A percentile compares a stretch with the other conserved stretches of the same genome.
Evolutionary conservation across 2,797 vertebrate species (phyloP).

Genomic region (Sebastes kiyomatsui): DNA sequence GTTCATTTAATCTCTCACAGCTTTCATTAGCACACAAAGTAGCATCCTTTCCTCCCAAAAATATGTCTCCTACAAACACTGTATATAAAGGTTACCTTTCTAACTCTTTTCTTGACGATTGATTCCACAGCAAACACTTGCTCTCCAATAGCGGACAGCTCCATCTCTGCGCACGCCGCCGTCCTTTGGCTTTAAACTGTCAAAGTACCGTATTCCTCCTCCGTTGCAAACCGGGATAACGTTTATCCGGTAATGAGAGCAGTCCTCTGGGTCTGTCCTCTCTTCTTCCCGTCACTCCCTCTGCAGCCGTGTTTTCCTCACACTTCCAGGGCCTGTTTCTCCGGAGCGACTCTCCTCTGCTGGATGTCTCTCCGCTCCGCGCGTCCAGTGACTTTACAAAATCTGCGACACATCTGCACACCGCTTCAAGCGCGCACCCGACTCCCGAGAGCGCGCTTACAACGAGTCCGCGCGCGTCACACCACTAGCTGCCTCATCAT

Average conservation of each 20-base stretch:
- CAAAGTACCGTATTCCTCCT: slow-evolving; percentile 39
- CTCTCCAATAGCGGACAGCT: slow-evolving; percentile 97
- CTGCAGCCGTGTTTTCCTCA: slow-evolving; percentile 17
- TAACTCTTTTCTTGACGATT: slow-evolving; percentile 93
- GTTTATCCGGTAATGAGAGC: slow-evolving; percentile 12
- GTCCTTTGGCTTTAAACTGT: slow-evolving; percentile 30
- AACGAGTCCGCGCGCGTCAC: slow-evolving; percentile 56
- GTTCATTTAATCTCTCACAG: slow-evolving; percentile 32
- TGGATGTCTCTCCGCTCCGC: slow-evolving; percentile 30
- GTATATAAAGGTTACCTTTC: slow-evolving; percentile 84
- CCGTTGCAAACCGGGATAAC: slow-evolving; percentile 37
- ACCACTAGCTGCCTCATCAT: slow-evolving; percentile 42
- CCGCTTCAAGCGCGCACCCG: slow-evolving; percentile 72
- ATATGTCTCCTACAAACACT: neutral
- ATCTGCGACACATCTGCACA: slow-evolving; percentile 90
- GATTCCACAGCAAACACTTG: slow-evolving; percentile 98
- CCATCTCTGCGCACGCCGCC: slow-evolving; percentile 81
- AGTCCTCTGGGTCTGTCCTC: neutral
- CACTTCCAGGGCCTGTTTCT: slow-evolving; percentile 43
- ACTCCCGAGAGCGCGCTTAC: slow-evolving; percentile 50
- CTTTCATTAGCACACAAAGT: slow-evolving; percentile 39
- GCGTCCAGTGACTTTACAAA: slow-evolving; percentile 83
- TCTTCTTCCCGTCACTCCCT: neutral
- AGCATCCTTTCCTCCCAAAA: neutral
- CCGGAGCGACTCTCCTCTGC: slow-evolving; percentile 53